These are phyloP conservation scores for Himantopus leucocephalus DNA, from an alignment of 2,113 vertebrate species.

Conservation along the genomic window DNA sequence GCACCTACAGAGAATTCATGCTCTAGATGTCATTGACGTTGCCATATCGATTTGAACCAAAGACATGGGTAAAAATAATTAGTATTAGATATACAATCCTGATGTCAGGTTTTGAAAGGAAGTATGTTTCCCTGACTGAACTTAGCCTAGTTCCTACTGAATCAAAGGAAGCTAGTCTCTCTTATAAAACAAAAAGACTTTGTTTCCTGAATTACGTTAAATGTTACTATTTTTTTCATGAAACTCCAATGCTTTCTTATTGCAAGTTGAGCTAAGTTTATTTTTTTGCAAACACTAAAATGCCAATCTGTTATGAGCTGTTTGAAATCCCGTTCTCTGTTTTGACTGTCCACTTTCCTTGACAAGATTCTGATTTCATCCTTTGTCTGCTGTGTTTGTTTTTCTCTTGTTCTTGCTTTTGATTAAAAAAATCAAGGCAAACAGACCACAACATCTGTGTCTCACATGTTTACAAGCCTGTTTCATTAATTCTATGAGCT, in stretches of 20 bases:
- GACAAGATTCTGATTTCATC: neutral
- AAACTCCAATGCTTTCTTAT: neutral
- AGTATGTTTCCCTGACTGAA: neutral
- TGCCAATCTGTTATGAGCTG: neutral
- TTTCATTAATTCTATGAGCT: neutral
- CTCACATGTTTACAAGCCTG: neutral
- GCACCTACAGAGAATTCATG: neutral
- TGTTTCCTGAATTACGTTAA: neutral
- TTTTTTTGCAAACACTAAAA: neutral
- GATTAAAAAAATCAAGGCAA: neutral
- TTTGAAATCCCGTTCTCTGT: neutral
- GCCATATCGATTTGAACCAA: neutral
- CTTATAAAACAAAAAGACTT: neutral
- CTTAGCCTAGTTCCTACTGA: neutral
- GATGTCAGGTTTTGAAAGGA: neutral
- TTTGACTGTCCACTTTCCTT: neutral
- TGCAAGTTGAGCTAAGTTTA: neutral
- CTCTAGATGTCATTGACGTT: neutral
- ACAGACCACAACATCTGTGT: neutral
- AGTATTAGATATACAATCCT: neutral
- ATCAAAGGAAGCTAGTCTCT: neutral
- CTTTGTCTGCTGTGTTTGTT: neutral
- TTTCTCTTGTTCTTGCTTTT: neutral
- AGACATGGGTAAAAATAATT: conserved; percentile 19
- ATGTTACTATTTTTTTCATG: neutral